These are phyloP conservation scores for Drosophila multiciliata DNA, from an alignment of 2,888 invertebrate genomes.

Conservation along the genomic window DNA sequence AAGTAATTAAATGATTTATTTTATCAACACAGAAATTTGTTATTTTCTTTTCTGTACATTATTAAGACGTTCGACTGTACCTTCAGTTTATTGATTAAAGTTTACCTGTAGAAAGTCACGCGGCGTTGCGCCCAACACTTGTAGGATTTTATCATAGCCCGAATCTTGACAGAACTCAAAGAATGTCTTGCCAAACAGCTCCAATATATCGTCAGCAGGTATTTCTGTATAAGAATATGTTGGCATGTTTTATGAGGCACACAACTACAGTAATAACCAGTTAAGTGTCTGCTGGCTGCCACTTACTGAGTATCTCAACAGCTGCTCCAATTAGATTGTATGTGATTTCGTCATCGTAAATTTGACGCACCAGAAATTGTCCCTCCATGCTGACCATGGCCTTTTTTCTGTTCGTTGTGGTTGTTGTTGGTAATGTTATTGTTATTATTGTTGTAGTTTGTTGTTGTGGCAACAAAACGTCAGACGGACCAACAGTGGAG, in stretches of 20 bases:
- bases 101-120: conserved; percentile 95
- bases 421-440: conserved; percentile 85
- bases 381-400: conserved; percentile 98
- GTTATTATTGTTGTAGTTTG: conserved; percentile 38
- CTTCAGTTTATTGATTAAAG: not conserved
- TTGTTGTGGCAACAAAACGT: conserved; percentile 28
- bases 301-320: conserved; percentile 95
- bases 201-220: conserved; percentile 94
- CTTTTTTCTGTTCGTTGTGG: conserved; percentile 89
- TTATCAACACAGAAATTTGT: not conserved
- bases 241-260: conserved; percentile 21
- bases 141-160: conserved; percentile 97
- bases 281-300: conserved; percentile 21
- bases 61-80: not conserved
- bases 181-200: conserved; percentile 96
- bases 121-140: conserved; percentile 97
- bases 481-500: not conserved
- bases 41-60: not conserved
- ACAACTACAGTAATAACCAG: conserved; percentile 24
- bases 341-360: conserved; percentile 97
- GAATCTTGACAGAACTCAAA: conserved; percentile 98
- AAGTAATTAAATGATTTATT: not conserved
- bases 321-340: conserved; percentile 97
- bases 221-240: conserved; percentile 88
- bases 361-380: conserved; percentile 96